A percentile compares a stretch with the other conserved stretches of the same genome.
phyloP scores from a whole-genome alignment of 2,797 vertebrate genomes.

The Orientallactaga sibirica region DNA sequence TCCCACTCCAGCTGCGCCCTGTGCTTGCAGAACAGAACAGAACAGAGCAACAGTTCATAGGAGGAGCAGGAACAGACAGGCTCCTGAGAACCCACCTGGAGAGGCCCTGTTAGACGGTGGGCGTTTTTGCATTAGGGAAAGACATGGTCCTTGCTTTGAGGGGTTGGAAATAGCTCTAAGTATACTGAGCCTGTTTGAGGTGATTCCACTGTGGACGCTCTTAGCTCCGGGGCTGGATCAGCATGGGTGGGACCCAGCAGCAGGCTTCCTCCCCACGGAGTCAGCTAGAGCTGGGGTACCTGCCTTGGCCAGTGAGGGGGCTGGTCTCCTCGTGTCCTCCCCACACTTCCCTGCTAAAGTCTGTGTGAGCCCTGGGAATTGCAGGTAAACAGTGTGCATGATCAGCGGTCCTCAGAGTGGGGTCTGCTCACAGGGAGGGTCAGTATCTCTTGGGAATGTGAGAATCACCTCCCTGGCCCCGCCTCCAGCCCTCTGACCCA shows the following conservation, averaged over 20 bases:
- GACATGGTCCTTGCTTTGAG: neutral
- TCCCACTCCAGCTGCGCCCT: neutral
- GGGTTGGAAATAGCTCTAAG: neutral
- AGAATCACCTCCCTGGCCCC: neutral
- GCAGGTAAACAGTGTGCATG: neutral
- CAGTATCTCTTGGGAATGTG: neutral
- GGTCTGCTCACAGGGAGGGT: neutral
- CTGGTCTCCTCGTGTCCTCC: neutral
- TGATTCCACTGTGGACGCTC: neutral
- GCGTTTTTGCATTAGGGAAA: neutral
- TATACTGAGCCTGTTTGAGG: too few relatives aligned
- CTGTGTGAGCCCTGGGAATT: neutral
- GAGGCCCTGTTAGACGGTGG: neutral
- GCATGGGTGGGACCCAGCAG: accelerated
- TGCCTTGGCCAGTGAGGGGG: neutral
- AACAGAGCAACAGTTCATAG: neutral
- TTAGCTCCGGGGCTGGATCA: neutral
- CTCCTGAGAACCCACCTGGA: neutral
- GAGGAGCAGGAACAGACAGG: neutral
- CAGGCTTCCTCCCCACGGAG: neutral
- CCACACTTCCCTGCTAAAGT: neutral
- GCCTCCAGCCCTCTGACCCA: neutral
- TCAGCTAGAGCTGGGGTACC: neutral
- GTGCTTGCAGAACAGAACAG: neutral
- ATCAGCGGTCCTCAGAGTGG: neutral